phyloP scores from a whole-genome alignment of 2,113 vertebrate genomes.

The Prochilodus magdalenae region DNA sequence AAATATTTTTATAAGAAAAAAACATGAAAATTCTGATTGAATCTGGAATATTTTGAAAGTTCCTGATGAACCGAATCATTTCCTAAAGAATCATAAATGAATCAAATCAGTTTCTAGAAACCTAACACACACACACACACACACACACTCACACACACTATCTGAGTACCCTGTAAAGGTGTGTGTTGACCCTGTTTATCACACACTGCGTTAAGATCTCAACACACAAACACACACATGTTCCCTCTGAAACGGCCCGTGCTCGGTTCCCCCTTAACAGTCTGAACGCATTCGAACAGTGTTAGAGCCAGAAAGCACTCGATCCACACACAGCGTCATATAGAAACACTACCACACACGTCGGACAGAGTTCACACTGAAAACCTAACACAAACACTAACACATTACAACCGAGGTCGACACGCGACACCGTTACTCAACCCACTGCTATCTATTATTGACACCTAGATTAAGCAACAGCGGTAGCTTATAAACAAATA shows the following conservation, averaged over 20 bases:
- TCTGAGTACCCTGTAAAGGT: background rate
- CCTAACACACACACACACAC: too few species aligned
- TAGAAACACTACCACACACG: slow-evolving; percentile 1
- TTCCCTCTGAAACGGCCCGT: slow-evolving; percentile 1
- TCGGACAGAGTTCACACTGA: background rate
- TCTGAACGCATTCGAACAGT: slow-evolving; percentile 43
- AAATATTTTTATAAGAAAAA: too few species aligned
- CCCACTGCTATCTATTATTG: background rate
- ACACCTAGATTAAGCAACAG: background rate
- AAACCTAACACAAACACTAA: background rate
- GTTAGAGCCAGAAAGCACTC: slow-evolving; percentile 21
- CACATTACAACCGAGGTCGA: background rate
- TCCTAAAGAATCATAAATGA: too few species aligned
- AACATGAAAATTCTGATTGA: too few species aligned
- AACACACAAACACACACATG: background rate
- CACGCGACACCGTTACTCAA: too few species aligned
- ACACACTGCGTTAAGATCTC: background rate
- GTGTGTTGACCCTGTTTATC: background rate
- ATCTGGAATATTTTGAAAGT: too few species aligned
- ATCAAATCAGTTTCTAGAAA: too few species aligned
- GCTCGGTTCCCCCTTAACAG: slow-evolving; percentile 30
- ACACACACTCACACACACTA: too few species aligned
- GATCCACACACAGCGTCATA: background rate
- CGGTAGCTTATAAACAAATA: background rate
- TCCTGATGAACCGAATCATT: too few species aligned